These are phyloP conservation scores for Dasyprocta punctata DNA, from an alignment of 2,113 vertebrate species.

Conservation along the genomic window DNA sequence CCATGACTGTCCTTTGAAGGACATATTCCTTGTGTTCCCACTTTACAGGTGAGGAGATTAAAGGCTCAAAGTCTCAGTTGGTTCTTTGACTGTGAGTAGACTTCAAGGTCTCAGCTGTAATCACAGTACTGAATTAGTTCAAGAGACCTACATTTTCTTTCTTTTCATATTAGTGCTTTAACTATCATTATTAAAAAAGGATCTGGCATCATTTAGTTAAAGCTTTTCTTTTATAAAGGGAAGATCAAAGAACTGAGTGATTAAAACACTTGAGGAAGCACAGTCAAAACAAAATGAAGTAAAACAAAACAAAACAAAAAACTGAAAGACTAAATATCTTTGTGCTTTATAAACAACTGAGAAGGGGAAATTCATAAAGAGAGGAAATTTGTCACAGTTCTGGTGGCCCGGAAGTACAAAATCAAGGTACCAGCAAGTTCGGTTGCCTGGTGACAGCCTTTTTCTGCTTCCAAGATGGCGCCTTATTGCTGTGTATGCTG, in stretches of 20 bases:
- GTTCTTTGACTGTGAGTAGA: not conserved
- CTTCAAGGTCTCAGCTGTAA: not conserved
- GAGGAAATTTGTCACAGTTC: not conserved
- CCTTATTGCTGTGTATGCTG: no score
- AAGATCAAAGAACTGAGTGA: not conserved
- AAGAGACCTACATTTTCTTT: not conserved
- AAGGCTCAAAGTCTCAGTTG: not conserved
- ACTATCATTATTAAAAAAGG: not conserved
- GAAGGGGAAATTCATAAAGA: not conserved
- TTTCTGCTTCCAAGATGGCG: not conserved
- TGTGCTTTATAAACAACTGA: not conserved
- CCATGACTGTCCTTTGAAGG: not conserved
- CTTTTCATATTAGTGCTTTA: not conserved
- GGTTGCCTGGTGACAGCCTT: no score
- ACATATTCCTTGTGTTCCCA: not conserved
- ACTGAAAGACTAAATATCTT: not conserved
- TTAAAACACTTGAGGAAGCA: not conserved
- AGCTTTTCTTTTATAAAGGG: not conserved
- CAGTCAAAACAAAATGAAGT: not conserved
- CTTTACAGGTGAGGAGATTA: slow-evolving; percentile 41
- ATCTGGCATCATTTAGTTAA: not conserved
- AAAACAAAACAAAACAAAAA: not conserved
- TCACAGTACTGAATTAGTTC: not conserved
- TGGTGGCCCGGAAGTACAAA: not conserved
- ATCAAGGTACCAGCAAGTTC: not conserved